Conservation (phyloP, 1,140 invertebrate genomes). For the Neodiprion virginianus region DNA sequence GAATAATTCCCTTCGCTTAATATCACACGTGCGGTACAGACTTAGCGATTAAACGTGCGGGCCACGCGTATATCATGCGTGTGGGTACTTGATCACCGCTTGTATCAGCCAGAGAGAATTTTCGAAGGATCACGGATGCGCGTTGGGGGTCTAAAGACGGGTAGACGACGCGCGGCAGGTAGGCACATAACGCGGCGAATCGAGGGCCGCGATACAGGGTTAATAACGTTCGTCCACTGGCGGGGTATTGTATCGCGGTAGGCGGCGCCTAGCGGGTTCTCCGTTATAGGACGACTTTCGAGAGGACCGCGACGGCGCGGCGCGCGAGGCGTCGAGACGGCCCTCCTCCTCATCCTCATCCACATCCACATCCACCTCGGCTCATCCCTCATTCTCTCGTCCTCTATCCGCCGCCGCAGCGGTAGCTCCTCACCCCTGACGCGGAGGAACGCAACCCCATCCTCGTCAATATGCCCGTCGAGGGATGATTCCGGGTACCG, state of each 20-base stretch:
- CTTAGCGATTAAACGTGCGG: too few species aligned
- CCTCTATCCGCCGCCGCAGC: neutral
- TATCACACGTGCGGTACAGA: too few species aligned
- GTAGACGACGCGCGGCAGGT: neutral
- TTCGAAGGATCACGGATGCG: too few species aligned
- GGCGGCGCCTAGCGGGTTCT: conserved; percentile 18
- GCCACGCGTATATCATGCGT: too few species aligned
- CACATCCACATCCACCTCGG: neutral
- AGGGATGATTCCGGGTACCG: neutral
- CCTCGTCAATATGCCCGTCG: neutral
- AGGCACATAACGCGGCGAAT: neutral
- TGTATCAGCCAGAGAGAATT: too few species aligned
- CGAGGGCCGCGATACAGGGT: neutral
- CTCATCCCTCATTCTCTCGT: neutral
- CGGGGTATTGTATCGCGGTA: conserved; percentile 21
- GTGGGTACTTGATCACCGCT: too few species aligned
- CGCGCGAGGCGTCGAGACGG: conserved; percentile 9
- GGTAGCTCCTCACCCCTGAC: conserved; percentile 9
- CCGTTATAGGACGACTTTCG: conserved; percentile 6
- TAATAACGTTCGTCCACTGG: conserved; percentile 1
- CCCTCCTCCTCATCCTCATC: conserved; percentile 7
- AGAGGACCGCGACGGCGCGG: conserved; percentile 16
- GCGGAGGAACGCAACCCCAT: conserved; percentile 13
- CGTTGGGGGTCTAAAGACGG: too few species aligned
- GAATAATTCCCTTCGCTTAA: too few species aligned